phyloP scores from a whole-genome alignment of 1,140 invertebrate species.

The Monomorium pharaonis region DNA sequence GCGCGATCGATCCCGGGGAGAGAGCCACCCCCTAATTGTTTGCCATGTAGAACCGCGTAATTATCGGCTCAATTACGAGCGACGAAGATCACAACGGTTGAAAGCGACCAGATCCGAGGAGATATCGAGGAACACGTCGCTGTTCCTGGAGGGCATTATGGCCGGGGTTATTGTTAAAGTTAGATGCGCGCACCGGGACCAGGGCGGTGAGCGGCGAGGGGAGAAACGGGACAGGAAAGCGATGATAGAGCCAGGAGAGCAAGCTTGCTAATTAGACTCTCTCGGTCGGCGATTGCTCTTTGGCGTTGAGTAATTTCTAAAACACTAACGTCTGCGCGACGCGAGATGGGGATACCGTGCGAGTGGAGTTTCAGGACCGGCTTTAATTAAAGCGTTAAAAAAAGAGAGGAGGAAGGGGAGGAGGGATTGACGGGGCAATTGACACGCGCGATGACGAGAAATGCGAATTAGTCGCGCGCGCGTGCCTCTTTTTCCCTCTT shows the following conservation, averaged over 20 bases:
- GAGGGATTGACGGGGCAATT: not conserved
- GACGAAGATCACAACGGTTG: slow-evolving; percentile 20
- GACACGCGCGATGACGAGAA: not conserved
- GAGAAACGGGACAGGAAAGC: not conserved
- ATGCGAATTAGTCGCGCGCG: not conserved
- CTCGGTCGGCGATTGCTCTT: slow-evolving; percentile 8
- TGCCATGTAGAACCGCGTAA: not conserved
- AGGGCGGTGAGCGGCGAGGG: not conserved
- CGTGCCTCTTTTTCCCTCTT: not conserved
- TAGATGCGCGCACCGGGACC: not conserved
- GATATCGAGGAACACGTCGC: slow-evolving; percentile 36
- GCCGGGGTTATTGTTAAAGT: slow-evolving; percentile 37
- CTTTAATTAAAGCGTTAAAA: slow-evolving; percentile 26
- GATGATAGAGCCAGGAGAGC: not conserved
- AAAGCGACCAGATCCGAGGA: slow-evolving; percentile 18
- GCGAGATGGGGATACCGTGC: not conserved
- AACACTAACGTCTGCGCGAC: not conserved
- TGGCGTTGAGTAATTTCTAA: slow-evolving; percentile 15
- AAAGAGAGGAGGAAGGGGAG: not conserved
- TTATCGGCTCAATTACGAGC: slow-evolving; percentile 22
- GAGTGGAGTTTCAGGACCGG: no score
- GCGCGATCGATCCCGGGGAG: not conserved
- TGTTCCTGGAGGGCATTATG: not conserved
- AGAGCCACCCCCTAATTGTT: not conserved
- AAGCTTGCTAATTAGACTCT: slow-evolving; percentile 17